Evolutionary conservation across 2,888 invertebrate genomes (phyloP).

Genomic region (Acleris holmiana): DNA sequence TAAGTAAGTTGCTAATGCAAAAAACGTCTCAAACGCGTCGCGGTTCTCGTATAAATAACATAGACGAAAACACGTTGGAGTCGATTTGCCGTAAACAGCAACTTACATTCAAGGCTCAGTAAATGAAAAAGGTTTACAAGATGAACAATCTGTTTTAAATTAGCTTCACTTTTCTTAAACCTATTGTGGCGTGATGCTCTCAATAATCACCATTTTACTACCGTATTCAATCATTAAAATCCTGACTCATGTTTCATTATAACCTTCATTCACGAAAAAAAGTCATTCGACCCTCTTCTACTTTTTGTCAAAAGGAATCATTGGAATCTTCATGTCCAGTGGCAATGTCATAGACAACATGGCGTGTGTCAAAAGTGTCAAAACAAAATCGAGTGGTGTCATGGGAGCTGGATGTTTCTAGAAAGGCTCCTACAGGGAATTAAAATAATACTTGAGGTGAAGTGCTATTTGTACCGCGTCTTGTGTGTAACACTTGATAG

Average conservation of each 20-base stretch:
- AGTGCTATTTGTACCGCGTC: conserved; percentile 46
- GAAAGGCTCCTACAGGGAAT: conserved; percentile 62
- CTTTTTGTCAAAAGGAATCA: conserved; percentile 53
- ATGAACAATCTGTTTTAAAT: background rate
- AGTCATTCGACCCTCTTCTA: conserved; percentile 60
- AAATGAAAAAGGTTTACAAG: background rate
- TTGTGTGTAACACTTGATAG: conserved; percentile 35
- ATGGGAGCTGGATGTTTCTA: conserved; percentile 60
- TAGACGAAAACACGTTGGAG: too few relatives aligned
- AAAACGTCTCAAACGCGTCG: too few relatives aligned
- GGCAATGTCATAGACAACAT: conserved; percentile 56
- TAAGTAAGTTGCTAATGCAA: too few relatives aligned
- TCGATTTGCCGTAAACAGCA: too few relatives aligned
- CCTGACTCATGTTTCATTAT: conserved; percentile 65
- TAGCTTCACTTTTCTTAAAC: background rate
- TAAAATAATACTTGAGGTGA: conserved; percentile 44
- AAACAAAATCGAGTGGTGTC: conserved; percentile 81
- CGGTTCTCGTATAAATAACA: too few relatives aligned
- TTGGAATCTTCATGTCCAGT: conserved; percentile 51
- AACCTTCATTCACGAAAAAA: conserved; percentile 62
- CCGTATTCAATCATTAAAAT: conserved; percentile 27
- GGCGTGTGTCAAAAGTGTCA: conserved; percentile 81
- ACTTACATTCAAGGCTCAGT: too few relatives aligned
- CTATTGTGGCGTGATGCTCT: background rate
- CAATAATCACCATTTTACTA: background rate